phyloP scores from a whole-genome alignment of 2,888 invertebrate species.

The Cryptophagus acutangulus region DNA sequence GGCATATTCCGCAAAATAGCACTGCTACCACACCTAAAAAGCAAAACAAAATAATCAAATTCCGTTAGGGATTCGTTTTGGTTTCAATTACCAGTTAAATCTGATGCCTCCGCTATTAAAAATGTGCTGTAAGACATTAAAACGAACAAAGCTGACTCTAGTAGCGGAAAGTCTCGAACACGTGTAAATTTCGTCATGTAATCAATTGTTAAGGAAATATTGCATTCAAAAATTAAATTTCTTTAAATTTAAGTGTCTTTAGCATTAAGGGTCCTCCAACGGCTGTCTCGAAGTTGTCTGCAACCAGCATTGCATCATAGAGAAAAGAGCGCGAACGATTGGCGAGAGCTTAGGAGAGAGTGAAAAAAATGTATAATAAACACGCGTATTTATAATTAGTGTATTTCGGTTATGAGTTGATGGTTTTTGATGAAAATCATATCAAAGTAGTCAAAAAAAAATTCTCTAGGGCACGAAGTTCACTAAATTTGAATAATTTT shows the following conservation, averaged over 20 bases:
- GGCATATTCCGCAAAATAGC: slow-evolving; percentile 96
- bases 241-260: slow-evolving; percentile 3
- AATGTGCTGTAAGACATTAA: slow-evolving; percentile 98
- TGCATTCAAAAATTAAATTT: too few relatives aligned
- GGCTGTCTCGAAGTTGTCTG: too few relatives aligned
- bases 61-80: neutral
- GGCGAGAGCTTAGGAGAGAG: neutral
- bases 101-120: slow-evolving; percentile 91
- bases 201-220: slow-evolving; percentile 14
- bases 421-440: too few relatives aligned
- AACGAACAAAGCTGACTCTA: slow-evolving; percentile 95
- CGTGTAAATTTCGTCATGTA: slow-evolving; percentile 92
- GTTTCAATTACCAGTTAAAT: slow-evolving; percentile 69
- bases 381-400: slow-evolving; percentile 12
- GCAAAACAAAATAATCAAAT: slow-evolving; percentile 9
- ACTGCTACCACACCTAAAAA: slow-evolving; percentile 87
- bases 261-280: too few relatives aligned
- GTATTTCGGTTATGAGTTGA: too few relatives aligned
- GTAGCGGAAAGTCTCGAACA: slow-evolving; percentile 87
- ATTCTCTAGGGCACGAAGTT: too few relatives aligned
- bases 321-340: too few relatives aligned
- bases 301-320: too few relatives aligned
- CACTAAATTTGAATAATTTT: too few relatives aligned
- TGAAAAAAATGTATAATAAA: neutral
- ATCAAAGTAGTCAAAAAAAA: too few relatives aligned